Percentiles rank a stretch among this genome's conserved stretches.
Conservation (phyloP, 2,888 invertebrate species). For the Aspidiotus rigidus region DNA sequence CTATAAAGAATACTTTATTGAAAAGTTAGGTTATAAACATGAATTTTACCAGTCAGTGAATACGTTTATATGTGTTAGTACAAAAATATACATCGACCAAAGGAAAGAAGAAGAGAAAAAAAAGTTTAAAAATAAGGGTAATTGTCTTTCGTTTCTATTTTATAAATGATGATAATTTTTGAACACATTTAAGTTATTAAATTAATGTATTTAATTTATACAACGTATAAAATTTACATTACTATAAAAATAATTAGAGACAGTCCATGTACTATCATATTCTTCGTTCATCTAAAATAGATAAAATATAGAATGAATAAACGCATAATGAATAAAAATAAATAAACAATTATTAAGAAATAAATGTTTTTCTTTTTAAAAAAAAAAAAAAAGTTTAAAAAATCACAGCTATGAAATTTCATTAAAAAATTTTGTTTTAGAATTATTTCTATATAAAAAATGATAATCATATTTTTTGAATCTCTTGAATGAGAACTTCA, state of each 20-base stretch:
- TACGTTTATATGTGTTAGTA: conserved; percentile 29
- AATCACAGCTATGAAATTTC: conserved; percentile 31
- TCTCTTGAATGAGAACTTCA: background rate
- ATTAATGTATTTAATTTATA: conserved; percentile 19
- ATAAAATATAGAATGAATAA: background rate
- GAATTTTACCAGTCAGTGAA: conserved; percentile 32
- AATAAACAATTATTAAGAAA: background rate
- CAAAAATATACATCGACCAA: conserved; percentile 15
- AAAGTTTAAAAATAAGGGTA: conserved; percentile 24
- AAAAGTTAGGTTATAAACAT: conserved; percentile 31
- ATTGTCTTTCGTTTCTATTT: conserved; percentile 21
- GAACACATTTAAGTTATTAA: conserved; percentile 28
- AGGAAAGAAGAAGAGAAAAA: background rate
- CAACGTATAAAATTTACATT: background rate
- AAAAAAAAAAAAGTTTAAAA: conserved; percentile 17
- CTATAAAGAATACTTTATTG: conserved; percentile 27
- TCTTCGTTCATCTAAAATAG: background rate
- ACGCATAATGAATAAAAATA: background rate
- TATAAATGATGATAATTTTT: conserved; percentile 18
- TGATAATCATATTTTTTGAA: conserved; percentile 3
- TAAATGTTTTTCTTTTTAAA: background rate
- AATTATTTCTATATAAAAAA: too few relatives aligned
- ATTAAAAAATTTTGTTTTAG: conserved; percentile 11
- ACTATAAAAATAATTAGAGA: background rate
- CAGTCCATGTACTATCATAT: background rate